Evolutionary conservation across 2,113 vertebrate species (phyloP), one percentile per base, ranked within the genome.

Genomic region (Bubo blakistoni): DNA sequence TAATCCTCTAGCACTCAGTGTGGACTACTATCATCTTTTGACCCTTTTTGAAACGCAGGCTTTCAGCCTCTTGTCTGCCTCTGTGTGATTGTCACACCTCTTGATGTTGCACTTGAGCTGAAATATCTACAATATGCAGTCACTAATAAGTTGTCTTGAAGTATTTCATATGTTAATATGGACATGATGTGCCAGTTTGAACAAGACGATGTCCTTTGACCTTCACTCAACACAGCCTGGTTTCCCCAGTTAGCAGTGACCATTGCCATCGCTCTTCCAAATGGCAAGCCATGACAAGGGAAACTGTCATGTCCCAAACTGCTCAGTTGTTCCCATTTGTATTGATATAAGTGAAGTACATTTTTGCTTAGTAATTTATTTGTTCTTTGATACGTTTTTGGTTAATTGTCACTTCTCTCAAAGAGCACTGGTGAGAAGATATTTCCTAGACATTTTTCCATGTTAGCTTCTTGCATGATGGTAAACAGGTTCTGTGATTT

Each of bases 201-300:
- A 32, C 58, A 52, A 29, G 49, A 16, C 0, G 40, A 40, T 11
- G 3, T 44, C 63, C 54, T 61, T 49, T 22, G 54, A 42, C 25
- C 46, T 57, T 19, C 57, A 67, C 44, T 86, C 27, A 44, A 1
- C 46, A 17, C 24, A 3, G 3, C 73, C 38, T 21, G 9, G 12
- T 36, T 57, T 66, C 54, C 49, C 38, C 13, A 4, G 25, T 34
- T 14, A 32, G 40, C 67, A 17, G 40, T 15, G 51, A 19, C 66
- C 44, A 0, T 14, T 47, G 51, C 36, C 6, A 6, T 83, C 0
- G 0, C 44, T n/a, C 19, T 30, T 49, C 46, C 83, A 55, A 67
- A n/a, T 9, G n/a, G 32, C 20, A 34, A 72, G 11, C 67, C 20
- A 0, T 14, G n/a, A 8, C 21, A 7, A 16, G 17, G 74, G 46